Conservation (phyloP, 1,140 invertebrate species). For the Adoxophyes honmai region DNA sequence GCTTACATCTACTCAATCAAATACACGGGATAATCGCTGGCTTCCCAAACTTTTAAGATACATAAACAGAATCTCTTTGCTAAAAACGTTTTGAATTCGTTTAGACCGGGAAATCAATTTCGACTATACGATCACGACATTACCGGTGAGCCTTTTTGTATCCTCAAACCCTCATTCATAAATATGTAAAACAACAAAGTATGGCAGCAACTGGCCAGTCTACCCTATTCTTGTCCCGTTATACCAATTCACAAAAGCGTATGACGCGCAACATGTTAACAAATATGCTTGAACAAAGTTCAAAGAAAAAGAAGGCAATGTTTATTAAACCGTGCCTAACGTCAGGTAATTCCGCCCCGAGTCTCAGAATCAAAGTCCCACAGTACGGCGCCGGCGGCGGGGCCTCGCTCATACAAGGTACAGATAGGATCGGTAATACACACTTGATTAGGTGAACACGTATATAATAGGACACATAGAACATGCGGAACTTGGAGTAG, state of each 20-base stretch:
- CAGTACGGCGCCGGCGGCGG: constrained; percentile 1
- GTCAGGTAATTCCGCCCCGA: not conserved
- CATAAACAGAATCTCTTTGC: too few species aligned
- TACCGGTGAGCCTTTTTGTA: too few species aligned
- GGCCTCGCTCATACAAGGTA: not conserved
- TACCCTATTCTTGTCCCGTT: not conserved
- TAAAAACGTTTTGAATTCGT: too few species aligned
- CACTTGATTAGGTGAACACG: not conserved
- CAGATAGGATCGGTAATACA: constrained; percentile 2
- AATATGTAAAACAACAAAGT: too few species aligned
- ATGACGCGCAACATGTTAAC: not conserved
- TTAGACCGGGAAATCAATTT: too few species aligned
- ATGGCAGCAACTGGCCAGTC: too few species aligned
- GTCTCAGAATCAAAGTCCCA: not conserved
- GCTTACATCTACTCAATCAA: too few species aligned
- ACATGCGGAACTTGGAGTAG: not conserved
- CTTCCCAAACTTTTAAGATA: too few species aligned
- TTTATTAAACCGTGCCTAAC: constrained; percentile 7
- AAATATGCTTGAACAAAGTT: not conserved
- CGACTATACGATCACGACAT: too few species aligned
- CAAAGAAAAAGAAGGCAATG: constrained; percentile 5
- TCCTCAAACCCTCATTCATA: too few species aligned
- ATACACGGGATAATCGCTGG: too few species aligned
- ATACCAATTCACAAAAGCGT: not conserved
- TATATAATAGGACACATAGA: not conserved